Conservation (phyloP, 2,113 vertebrate species). For the Microcebus tavaratra region DNA sequence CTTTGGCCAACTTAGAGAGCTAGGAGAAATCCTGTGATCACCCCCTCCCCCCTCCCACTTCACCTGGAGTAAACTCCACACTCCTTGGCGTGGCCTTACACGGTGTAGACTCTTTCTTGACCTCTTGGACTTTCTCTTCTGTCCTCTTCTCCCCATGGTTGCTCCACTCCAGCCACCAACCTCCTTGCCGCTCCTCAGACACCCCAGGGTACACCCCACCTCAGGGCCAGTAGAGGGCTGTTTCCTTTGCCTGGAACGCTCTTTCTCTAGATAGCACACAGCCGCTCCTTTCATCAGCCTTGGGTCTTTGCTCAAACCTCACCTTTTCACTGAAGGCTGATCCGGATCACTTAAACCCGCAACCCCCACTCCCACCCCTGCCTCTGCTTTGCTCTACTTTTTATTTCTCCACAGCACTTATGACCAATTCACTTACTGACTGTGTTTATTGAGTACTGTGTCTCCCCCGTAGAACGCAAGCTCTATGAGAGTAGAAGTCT, state of each 20-base stretch:
- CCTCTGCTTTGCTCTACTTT: background rate
- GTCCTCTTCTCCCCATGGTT: background rate
- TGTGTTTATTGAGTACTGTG: background rate
- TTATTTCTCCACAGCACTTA: background rate
- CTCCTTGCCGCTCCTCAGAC: background rate
- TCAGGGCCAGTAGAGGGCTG: background rate
- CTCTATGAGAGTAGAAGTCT: background rate
- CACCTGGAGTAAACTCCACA: background rate
- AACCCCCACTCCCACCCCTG: background rate
- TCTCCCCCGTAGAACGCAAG: background rate
- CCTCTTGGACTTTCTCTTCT: background rate
- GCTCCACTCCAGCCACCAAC: background rate
- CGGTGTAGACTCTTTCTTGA: background rate
- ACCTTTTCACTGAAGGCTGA: background rate
- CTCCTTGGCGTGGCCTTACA: background rate
- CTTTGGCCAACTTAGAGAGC: background rate
- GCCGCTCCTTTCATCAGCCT: background rate
- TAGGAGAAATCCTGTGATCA: background rate
- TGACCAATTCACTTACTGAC: background rate
- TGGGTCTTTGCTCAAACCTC: slow-evolving; percentile 11
- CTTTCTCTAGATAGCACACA: background rate
- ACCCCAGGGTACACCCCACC: background rate
- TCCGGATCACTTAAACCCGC: background rate
- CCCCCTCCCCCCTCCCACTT: background rate
- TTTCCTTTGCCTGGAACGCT: background rate